Percentiles rank a stretch among this genome's conserved stretches.
Conservation (phyloP, 2,797 vertebrate genomes). For the Distichodus sexfasciatus region DNA sequence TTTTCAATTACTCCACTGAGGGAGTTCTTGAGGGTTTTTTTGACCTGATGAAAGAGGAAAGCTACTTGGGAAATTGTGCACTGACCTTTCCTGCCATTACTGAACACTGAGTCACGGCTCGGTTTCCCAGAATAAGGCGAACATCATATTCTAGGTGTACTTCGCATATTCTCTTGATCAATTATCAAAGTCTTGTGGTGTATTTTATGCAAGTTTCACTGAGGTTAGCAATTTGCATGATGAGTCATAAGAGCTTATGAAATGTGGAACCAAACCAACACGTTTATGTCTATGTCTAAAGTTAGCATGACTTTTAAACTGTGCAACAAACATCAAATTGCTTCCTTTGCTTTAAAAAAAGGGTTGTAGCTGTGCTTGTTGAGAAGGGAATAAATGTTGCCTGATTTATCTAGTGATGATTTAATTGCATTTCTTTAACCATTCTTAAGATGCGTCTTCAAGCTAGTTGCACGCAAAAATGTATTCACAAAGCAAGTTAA, state of each 20-base stretch:
- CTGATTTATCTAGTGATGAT: no score
- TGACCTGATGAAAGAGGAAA: not conserved
- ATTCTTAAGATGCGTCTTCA: no score
- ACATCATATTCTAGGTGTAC: constrained; percentile 30
- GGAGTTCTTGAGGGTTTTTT: not conserved
- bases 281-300: no score
- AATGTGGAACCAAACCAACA: constrained; percentile 57
- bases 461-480: no score
- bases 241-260: constrained; percentile 63
- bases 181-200: constrained; percentile 47
- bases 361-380: no score
- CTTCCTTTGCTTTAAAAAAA: constrained; percentile 45
- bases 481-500: no score
- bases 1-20: not conserved
- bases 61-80: not conserved
- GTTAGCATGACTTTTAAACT: constrained; percentile 64
- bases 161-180: constrained; percentile 30
- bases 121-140: constrained; percentile 25
- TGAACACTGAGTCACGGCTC: constrained; percentile 36
- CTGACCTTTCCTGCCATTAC: constrained; percentile 9
- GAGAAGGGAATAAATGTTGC: no score
- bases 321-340: constrained; percentile 60
- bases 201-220: constrained; percentile 54
- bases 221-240: constrained; percentile 56
- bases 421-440: no score